phyloP scores from a whole-genome alignment of 2,113 vertebrate species.

The Gorsachius goisagi region DNA sequence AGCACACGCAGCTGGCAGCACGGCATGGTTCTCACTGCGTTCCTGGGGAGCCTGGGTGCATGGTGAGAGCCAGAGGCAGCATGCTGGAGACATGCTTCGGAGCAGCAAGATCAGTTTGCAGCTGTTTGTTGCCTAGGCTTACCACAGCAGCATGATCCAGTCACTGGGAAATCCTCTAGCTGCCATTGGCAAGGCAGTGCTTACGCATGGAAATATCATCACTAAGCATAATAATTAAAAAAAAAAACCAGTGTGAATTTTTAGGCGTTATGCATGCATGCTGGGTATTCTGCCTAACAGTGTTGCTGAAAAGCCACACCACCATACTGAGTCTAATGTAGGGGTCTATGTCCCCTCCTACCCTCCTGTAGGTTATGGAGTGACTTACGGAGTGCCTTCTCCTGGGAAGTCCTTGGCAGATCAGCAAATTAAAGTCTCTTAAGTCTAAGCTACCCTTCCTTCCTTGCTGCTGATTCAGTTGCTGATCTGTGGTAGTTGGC shows the following conservation, averaged over 20 bases:
- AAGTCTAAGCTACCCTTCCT: background rate
- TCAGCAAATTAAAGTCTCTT: conserved; percentile 1
- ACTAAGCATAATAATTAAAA: background rate
- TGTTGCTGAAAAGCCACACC: background rate
- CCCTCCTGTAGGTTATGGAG: background rate
- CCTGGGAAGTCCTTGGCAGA: background rate
- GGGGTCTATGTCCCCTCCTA: background rate
- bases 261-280: background rate
- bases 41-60: fast-evolving
- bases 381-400: background rate
- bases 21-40: background rate
- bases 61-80: background rate
- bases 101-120: background rate
- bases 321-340: background rate
- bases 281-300: background rate
- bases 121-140: background rate
- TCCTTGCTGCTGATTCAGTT: conserved; percentile 36
- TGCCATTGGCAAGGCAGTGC: background rate
- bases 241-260: background rate
- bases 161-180: background rate
- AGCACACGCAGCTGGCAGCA: background rate
- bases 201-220: background rate
- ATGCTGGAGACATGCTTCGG: background rate
- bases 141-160: background rate
- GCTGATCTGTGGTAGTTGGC: conserved; percentile 15